A percentile compares a stretch with the other conserved stretches of the same genome.
Evolutionary conservation across 2,888 invertebrate species (phyloP).

Genomic region (Apamea anceps): DNA sequence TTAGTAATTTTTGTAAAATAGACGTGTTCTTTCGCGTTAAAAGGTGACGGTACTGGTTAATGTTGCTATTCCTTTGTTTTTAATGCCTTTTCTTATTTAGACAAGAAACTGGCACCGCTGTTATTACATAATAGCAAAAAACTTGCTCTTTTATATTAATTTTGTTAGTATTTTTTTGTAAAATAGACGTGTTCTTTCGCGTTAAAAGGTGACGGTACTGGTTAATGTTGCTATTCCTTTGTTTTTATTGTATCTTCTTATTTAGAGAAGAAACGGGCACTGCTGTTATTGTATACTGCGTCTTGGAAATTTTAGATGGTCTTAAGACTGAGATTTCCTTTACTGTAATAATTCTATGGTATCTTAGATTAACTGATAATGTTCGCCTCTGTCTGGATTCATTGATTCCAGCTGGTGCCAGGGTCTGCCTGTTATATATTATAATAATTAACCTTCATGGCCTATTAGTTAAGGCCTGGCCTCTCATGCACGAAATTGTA

Average conservation of each 20-base stretch:
- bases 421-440: background rate
- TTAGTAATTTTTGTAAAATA: background rate
- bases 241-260: too few species aligned
- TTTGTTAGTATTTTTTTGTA: slow-evolving; percentile 7
- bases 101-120: background rate
- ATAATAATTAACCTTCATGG: background rate
- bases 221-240: too few species aligned
- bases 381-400: background rate
- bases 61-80: background rate
- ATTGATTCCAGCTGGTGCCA: background rate
- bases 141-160: background rate
- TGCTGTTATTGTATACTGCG: background rate
- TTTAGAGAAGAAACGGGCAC: background rate
- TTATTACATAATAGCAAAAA: background rate
- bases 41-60: background rate
- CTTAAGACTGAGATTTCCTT: background rate
- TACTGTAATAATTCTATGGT: background rate
- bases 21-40: background rate
- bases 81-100: background rate
- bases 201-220: background rate
- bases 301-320: background rate
- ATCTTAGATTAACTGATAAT: background rate
- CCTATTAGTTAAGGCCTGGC: background rate
- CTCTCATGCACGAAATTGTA: background rate
- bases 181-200: background rate